These are phyloP conservation scores for Pardalotus punctatus DNA, from an alignment of 2,113 vertebrate species.

Conservation along the genomic window DNA sequence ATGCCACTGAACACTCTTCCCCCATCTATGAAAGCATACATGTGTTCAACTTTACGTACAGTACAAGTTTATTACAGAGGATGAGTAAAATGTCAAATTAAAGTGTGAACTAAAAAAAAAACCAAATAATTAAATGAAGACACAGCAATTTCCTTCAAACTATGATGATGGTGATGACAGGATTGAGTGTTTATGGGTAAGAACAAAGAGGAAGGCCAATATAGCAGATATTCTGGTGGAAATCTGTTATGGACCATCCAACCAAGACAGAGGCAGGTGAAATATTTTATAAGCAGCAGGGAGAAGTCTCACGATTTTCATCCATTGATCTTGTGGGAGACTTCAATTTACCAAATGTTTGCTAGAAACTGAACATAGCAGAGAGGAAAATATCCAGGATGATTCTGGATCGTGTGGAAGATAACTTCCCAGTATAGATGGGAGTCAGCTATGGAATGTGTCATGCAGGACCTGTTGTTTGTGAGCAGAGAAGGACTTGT, in stretches of 20 bases:
- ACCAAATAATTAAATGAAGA: neutral
- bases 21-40: fast-evolving
- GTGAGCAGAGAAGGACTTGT: neutral
- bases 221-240: neutral
- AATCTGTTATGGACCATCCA: neutral
- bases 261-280: neutral
- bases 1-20: neutral
- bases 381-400: no score
- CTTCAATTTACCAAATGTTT: neutral
- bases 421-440: neutral
- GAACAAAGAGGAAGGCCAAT: neutral
- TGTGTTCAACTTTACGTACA: neutral
- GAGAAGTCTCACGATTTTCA: neutral
- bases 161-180: neutral
- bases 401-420: neutral
- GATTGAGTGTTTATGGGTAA: neutral
- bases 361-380: neutral
- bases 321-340: fast-evolving
- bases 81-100: neutral
- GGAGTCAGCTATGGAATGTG: neutral
- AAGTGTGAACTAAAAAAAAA: neutral
- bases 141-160: neutral
- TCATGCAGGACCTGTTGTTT: neutral
- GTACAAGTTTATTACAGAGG: neutral
- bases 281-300: neutral